These are phyloP conservation scores for Calyptommatus sinebrachiatus DNA, from an alignment of 2,113 vertebrate species.

Conservation along the genomic window DNA sequence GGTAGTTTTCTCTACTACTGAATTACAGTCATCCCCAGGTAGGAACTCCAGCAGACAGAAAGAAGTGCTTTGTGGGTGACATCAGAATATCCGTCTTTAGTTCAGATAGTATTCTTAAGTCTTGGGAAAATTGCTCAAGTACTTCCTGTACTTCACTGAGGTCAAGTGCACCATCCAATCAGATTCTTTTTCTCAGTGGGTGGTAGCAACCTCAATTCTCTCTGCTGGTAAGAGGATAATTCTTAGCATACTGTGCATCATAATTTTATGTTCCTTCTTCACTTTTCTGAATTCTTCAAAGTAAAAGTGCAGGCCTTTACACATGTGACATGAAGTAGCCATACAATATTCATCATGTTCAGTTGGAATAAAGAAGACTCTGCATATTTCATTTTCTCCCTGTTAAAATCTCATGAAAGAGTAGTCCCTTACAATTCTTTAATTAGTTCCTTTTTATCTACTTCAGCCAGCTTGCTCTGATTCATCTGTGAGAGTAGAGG, in stretches of 20 bases:
- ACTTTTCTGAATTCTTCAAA: slow-evolving; percentile 2
- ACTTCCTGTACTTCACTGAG: not conserved
- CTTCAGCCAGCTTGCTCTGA: accelerated
- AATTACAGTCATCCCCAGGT: no score
- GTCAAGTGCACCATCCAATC: not conserved
- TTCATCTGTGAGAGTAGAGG: not conserved
- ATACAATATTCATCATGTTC: slow-evolving; percentile 43
- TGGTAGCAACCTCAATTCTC: accelerated
- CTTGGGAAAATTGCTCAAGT: not conserved
- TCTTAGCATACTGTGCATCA: not conserved
- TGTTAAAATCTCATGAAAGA: slow-evolving; percentile 43
- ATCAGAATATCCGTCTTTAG: no score
- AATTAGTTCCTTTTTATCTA: slow-evolving; percentile 11
- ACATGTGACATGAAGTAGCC: slow-evolving; percentile 5
- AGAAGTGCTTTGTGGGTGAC: no score
- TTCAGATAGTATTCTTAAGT: not conserved
- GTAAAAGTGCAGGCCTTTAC: not conserved
- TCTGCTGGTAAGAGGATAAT: accelerated
- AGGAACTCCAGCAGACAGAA: no score
- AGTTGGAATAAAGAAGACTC: accelerated
- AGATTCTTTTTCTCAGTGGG: not conserved
- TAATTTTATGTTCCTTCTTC: not conserved
- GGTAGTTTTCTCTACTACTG: no score
- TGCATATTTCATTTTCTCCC: slow-evolving; percentile 47
- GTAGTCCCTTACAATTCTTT: not conserved